Evolutionary conservation across 2,888 invertebrate genomes (phyloP).

Genomic region (Melanostoma mellinum): DNA sequence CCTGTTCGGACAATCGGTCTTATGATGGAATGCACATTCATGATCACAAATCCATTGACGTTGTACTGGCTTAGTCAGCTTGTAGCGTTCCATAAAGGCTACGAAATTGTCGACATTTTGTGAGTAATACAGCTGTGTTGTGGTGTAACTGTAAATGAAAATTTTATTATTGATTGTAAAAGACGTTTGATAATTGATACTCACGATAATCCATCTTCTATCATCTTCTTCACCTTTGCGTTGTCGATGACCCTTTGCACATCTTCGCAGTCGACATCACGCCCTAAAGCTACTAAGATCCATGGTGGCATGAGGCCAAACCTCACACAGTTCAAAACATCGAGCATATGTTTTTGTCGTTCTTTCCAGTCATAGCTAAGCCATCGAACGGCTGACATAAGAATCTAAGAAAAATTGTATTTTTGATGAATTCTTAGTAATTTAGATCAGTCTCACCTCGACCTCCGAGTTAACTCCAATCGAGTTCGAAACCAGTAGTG

Average conservation of each 20-base stretch:
- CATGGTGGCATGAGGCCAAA: constrained; percentile 91
- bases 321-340: constrained; percentile 88
- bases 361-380: constrained; percentile 87
- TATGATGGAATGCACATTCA: constrained; percentile 79
- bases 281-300: constrained; percentile 90
- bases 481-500: constrained; percentile 87
- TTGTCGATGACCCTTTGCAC: constrained; percentile 87
- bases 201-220: constrained; percentile 91
- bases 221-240: constrained; percentile 88
- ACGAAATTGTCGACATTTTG: constrained; percentile 88
- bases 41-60: constrained; percentile 88
- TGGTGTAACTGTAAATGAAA: constrained; percentile 83
- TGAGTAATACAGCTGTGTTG: constrained; percentile 90
- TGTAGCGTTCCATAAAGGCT: constrained; percentile 87
- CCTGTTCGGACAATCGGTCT: constrained; percentile 77
- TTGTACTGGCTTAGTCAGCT: constrained; percentile 87
- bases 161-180: not conserved
- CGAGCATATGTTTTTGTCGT: constrained; percentile 84
- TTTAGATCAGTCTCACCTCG: constrained; percentile 74
- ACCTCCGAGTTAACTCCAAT: constrained; percentile 88
- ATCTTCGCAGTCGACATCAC: constrained; percentile 88
- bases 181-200: constrained; percentile 73
- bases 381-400: constrained; percentile 92
- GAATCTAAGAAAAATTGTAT: constrained; percentile 82
- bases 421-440: not conserved